A percentile compares a stretch with the other conserved stretches of the same genome.
phyloP scores from a whole-genome alignment of 2,797 vertebrate species.

The Diceros bicornis region DNA sequence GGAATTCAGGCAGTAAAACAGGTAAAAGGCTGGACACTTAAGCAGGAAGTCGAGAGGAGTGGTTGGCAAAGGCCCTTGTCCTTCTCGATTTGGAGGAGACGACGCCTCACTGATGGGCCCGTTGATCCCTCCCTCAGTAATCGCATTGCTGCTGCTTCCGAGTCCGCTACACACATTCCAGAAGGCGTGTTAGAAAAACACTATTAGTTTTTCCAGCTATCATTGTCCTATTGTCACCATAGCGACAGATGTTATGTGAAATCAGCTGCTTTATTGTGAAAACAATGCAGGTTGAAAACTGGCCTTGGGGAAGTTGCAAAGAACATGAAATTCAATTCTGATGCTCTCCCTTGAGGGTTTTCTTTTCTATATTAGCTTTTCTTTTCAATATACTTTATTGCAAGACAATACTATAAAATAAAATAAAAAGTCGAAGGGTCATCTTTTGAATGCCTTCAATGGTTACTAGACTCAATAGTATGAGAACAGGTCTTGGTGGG shows the following conservation, averaged over 20 bases:
- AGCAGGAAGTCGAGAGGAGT: not conserved
- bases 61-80: not conserved
- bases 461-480: conserved; percentile 2
- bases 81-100: not conserved
- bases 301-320: conserved; percentile 60
- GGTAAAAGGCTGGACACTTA: not conserved
- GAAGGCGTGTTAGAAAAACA: conserved; percentile 21
- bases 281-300: conserved; percentile 60
- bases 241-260: conserved; percentile 53
- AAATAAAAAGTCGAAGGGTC: conserved; percentile 41
- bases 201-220: not conserved
- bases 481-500: conserved; percentile 1
- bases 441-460: conserved; percentile 51
- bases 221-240: conserved; percentile 59
- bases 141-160: fast-evolving
- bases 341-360: not conserved
- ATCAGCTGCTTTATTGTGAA: conserved; percentile 62
- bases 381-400: conserved; percentile 58
- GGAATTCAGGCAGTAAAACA: not conserved
- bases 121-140: not conserved
- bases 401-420: conserved; percentile 60
- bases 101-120: not conserved
- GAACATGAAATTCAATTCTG: conserved; percentile 59
- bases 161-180: not conserved
- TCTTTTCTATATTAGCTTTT: conserved; percentile 71